Evolutionary conservation across 1,140 invertebrate species (phyloP).

Genomic region (Diorhabda sublineata): DNA sequence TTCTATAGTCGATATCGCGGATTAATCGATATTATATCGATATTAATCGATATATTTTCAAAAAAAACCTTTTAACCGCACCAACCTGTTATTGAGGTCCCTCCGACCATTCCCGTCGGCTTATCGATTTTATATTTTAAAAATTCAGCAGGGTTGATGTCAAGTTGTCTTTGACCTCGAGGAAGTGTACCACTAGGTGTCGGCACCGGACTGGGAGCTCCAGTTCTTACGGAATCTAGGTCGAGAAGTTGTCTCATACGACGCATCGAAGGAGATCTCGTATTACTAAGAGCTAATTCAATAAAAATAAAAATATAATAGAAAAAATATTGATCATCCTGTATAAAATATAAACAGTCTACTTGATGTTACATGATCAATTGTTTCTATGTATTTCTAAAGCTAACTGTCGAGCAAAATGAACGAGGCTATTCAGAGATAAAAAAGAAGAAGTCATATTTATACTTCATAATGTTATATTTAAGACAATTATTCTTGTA

Average conservation of each 20-base stretch:
- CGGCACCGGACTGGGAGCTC: conserved; percentile 61
- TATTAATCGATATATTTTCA: conserved; percentile 46
- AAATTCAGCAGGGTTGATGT: conserved; percentile 89
- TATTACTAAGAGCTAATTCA: conserved; percentile 44
- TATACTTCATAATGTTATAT: no score
- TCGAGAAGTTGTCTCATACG: conserved; percentile 77
- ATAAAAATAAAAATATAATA: no score
- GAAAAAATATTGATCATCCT: no score
- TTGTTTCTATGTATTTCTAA: no score
- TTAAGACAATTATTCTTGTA: no score
- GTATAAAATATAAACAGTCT: no score
- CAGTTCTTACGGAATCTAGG: conserved; percentile 56
- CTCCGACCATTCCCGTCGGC: conserved; percentile 53
- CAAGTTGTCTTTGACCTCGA: conserved; percentile 67
- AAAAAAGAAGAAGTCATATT: no score
- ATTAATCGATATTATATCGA: no score
- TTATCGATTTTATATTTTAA: conserved; percentile 89
- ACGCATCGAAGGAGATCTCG: conserved; percentile 67
- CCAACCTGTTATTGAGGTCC: conserved; percentile 34
- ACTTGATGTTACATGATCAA: no score
- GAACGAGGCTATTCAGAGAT: no score
- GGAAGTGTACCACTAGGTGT: conserved; percentile 74
- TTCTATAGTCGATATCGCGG: background rate
- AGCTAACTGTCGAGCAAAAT: no score
- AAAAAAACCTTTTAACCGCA: conserved; percentile 38